Conservation (phyloP, 2,888 invertebrate species). For the Dynastes tityus region DNA sequence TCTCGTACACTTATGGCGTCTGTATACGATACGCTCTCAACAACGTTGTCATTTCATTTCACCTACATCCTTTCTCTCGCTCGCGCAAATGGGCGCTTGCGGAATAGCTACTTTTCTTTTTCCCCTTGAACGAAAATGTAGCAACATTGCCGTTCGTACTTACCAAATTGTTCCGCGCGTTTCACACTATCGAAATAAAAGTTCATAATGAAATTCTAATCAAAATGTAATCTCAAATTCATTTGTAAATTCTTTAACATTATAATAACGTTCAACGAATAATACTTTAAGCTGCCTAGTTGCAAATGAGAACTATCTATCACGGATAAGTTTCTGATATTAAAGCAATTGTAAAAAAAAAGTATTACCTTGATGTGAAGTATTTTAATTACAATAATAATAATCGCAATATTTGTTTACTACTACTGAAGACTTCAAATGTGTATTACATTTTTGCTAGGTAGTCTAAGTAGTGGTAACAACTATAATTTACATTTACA, state of each 20-base stretch:
- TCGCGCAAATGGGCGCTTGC: constrained; percentile 4
- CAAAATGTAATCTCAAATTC: neutral
- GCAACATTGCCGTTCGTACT: constrained; percentile 51
- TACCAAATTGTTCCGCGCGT: constrained; percentile 37
- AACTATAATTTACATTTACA: too few relatives aligned
- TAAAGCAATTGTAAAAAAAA: neutral
- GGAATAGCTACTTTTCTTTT: constrained; percentile 46
- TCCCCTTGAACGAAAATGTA: constrained; percentile 26
- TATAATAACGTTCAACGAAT: too few relatives aligned
- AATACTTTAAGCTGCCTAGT: too few relatives aligned
- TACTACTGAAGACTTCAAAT: neutral
- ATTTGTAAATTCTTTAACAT: neutral
- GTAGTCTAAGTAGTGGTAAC: too few relatives aligned
- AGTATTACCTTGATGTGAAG: neutral
- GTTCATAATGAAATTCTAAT: constrained; percentile 28
- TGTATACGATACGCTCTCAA: constrained; percentile 54
- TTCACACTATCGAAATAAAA: constrained; percentile 42
- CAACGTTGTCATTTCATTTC: constrained; percentile 55
- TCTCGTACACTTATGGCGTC: constrained; percentile 65
- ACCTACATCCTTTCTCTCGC: constrained; percentile 42
- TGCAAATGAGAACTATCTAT: too few relatives aligned
- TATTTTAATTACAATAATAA: neutral
- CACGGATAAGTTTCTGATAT: too few relatives aligned
- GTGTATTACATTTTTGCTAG: too few relatives aligned
- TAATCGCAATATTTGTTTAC: constrained; percentile 1